Conservation (phyloP, 2,113 vertebrate species). For the Hippocampus zosterae region DNA sequence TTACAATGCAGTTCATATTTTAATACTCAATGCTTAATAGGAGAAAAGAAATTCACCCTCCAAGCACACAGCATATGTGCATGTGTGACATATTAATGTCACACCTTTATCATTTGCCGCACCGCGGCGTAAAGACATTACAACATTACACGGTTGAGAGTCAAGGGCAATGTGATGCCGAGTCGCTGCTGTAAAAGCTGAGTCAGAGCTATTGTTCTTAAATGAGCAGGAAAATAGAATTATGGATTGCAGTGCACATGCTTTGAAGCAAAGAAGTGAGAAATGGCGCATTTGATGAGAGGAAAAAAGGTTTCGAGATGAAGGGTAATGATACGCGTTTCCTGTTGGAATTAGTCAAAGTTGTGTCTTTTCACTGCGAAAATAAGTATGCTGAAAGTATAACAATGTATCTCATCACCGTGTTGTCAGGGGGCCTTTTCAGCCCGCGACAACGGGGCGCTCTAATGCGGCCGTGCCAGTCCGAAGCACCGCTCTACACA, state of each 20-base stretch:
- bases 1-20: neutral
- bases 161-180: slow-evolving; percentile 7
- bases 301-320: slow-evolving; percentile 18
- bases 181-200: slow-evolving; percentile 13
- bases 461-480: too few species aligned
- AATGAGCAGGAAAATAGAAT: slow-evolving; percentile 45
- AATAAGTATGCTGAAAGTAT: too few species aligned
- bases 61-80: neutral
- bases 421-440: too few species aligned
- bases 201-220: slow-evolving; percentile 40
- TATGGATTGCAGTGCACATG: slow-evolving; percentile 30
- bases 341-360: slow-evolving; percentile 9
- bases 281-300: slow-evolving; percentile 17
- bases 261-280: slow-evolving; percentile 32
- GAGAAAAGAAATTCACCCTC: too few species aligned
- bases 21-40: neutral
- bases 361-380: too few species aligned
- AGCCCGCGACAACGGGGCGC: too few species aligned
- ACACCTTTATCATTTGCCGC: neutral
- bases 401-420: too few species aligned
- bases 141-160: slow-evolving; percentile 3
- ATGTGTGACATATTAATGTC: slow-evolving; percentile 5
- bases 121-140: slow-evolving; percentile 7
- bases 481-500: too few species aligned
- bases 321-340: slow-evolving; percentile 33